phyloP scores from a whole-genome alignment of 2,888 invertebrate species.

The Diarsia rubi region DNA sequence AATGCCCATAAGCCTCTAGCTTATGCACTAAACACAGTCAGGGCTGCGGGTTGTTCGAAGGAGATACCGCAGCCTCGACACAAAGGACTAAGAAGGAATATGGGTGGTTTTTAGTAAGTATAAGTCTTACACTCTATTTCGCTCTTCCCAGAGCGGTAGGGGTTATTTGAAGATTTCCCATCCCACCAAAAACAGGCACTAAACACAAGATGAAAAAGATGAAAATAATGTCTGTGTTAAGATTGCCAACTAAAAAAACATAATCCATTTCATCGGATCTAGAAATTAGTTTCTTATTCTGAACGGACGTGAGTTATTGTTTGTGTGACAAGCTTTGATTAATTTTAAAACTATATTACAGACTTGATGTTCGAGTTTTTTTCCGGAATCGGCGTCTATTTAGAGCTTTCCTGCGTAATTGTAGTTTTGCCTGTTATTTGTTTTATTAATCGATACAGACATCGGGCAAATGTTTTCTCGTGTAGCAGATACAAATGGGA shows the following conservation, averaged over 20 bases:
- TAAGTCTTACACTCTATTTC: too few relatives aligned
- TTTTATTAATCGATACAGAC: constrained; percentile 79
- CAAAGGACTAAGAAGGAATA: too few relatives aligned
- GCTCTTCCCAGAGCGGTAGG: too few relatives aligned
- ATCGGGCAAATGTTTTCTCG: constrained; percentile 77
- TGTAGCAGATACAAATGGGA: constrained; percentile 77
- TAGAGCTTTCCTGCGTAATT: constrained; percentile 65
- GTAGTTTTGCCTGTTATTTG: constrained; percentile 74
- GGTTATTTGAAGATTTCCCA: too few relatives aligned
- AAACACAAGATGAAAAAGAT: background rate
- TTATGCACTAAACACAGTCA: too few relatives aligned
- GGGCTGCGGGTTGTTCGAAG: too few relatives aligned
- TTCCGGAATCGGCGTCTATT: constrained; percentile 63
- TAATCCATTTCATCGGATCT: constrained; percentile 27
- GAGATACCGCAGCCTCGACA: too few relatives aligned
- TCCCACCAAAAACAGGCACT: too few relatives aligned
- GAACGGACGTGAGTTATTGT: constrained; percentile 58
- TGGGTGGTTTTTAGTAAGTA: too few relatives aligned
- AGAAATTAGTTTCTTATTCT: constrained; percentile 50
- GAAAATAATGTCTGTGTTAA: constrained; percentile 44
- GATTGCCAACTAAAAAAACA: constrained; percentile 52
- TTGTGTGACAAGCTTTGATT: constrained; percentile 66
- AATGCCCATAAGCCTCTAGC: too few relatives aligned
- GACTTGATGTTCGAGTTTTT: constrained; percentile 47
- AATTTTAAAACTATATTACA: constrained; percentile 61